Percentiles rank a stretch among this genome's conserved stretches.
phyloP scores from a whole-genome alignment of 2,113 vertebrate species.

The Antennarius striatus region DNA sequence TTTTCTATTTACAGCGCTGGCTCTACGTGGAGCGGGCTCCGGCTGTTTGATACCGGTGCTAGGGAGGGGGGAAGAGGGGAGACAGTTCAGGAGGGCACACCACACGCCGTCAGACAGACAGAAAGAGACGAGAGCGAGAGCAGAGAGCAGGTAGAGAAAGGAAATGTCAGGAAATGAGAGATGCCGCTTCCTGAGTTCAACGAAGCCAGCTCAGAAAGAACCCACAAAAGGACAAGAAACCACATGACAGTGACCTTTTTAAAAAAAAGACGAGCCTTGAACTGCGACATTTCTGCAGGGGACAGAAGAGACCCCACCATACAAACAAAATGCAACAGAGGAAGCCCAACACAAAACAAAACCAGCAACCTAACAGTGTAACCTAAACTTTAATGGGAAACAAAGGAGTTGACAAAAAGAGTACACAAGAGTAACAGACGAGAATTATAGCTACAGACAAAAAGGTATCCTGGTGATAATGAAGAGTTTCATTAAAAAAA shows the following conservation, averaged over 20 bases:
- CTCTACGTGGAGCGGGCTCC: conserved; percentile 86
- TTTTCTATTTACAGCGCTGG: conserved; percentile 90
- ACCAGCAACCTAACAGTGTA: conserved; percentile 62
- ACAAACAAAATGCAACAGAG: conserved; percentile 62
- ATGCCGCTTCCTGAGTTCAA: conserved; percentile 46
- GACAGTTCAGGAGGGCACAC: conserved; percentile 72
- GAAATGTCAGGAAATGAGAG: conserved; percentile 26
- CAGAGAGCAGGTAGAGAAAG: conserved; percentile 38
- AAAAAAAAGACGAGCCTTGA: conserved; percentile 31
- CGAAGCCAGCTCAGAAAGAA: conserved; percentile 41
- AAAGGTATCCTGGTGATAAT: conserved; percentile 10
- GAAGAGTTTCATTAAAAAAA: too few species aligned
- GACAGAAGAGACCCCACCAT: conserved; percentile 35
- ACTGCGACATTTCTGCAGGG: conserved; percentile 30
- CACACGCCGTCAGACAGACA: conserved; percentile 58
- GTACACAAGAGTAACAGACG: conserved; percentile 56
- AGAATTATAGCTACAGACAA: conserved; percentile 28
- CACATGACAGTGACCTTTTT: conserved; percentile 43
- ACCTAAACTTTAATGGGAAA: conserved; percentile 74
- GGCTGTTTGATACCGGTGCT: conserved; percentile 92
- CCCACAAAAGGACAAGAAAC: conserved; percentile 45
- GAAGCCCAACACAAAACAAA: conserved; percentile 72
- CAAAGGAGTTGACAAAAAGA: conserved; percentile 52
- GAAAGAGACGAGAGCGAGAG: conserved; percentile 36
- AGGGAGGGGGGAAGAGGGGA: conserved; percentile 77